Evolutionary conservation across 1,140 invertebrate species (phyloP), one percentile per base, ranked within the genome.

Genomic region (Zaprionus gabonicus): DNA sequence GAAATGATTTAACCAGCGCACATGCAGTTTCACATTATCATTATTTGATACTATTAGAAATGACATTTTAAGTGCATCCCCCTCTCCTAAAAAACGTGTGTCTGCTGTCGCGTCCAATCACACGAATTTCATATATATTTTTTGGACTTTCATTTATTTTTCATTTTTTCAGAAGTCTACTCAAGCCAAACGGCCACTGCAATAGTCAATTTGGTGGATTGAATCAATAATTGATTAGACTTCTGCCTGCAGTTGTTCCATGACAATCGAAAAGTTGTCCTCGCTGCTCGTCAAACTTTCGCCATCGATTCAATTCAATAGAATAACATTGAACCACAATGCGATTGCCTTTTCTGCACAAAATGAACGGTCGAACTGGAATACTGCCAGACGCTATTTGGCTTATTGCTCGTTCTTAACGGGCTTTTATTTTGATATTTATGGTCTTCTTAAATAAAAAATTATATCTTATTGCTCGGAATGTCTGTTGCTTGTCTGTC

Each of bases 191-290:
- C n/a, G 62, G 6, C 3, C 41, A 60, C n/a, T 51, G 67, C 34
- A 51, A 46, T 25, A 65, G 67, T 41, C 67, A 65, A 71, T 76
- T 71, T 71, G 53, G 15, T 25, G 64, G 64, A 76, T 64, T 75
- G 73, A 59, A 75, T 76, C 55, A 76, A 71, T 76, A 41, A 71
- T 71, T 65, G 53, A 76, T 76, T 44, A 41, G 20, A 51, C 13
- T 58, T 38, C n/a, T 31, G 23, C 34, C 28, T 53, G 56, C 51
- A 17, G 25, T 17, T 28, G 36, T 25, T 49, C 31, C 6, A 13
- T 27, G 28, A 57, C 27, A 34, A 41, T 27, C 15, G 23, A 57
- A 67, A 60, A 69, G 12, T 34, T 38, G 34, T 69, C 36, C 57
- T 36, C 56, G 13, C n/a, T 34, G 17, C 51, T 60, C 34, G 56